These are phyloP conservation scores for Pristionchus arcanus DNA, from an alignment of 2,888 invertebrate genomes.

Conservation along the genomic window DNA sequence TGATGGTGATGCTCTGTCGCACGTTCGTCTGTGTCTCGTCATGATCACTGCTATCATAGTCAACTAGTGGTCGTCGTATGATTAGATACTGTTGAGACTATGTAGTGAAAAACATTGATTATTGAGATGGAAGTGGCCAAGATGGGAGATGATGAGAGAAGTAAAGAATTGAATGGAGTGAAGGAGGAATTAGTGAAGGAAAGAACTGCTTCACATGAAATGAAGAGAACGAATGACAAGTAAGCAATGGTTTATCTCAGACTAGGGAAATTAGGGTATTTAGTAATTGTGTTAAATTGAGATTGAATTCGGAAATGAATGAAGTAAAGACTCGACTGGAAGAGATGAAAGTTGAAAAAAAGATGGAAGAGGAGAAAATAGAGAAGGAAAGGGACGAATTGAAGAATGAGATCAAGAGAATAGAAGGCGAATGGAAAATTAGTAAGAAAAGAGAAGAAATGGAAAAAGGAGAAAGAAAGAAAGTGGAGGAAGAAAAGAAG, in stretches of 20 bases:
- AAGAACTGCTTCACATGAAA: neutral
- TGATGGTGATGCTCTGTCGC: no score
- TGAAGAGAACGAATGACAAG: conserved; percentile 39
- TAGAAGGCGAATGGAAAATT: conserved; percentile 11
- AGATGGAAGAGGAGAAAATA: neutral
- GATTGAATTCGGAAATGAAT: neutral
- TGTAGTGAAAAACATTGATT: neutral
- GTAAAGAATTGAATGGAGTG: neutral
- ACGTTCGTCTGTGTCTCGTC: no score
- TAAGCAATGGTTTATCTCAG: neutral
- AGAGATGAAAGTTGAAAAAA: conserved; percentile 32
- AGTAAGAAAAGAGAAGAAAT: neutral
- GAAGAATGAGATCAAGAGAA: neutral
- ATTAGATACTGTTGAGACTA: no score
- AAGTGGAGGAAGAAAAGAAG: conserved; percentile 13
- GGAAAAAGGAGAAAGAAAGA: neutral
- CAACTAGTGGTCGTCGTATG: no score
- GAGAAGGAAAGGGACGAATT: conserved; percentile 21
- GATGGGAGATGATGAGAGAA: conserved; percentile 34
- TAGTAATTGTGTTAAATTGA: neutral
- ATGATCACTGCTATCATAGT: no score
- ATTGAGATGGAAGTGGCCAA: conserved; percentile 42
- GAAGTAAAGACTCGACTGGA: neutral
- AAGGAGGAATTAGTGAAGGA: conserved; percentile 46
- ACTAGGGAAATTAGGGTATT: neutral